Evolutionary conservation across 2,797 vertebrate genomes (phyloP).

Genomic region (Halcyon chelicuti): DNA sequence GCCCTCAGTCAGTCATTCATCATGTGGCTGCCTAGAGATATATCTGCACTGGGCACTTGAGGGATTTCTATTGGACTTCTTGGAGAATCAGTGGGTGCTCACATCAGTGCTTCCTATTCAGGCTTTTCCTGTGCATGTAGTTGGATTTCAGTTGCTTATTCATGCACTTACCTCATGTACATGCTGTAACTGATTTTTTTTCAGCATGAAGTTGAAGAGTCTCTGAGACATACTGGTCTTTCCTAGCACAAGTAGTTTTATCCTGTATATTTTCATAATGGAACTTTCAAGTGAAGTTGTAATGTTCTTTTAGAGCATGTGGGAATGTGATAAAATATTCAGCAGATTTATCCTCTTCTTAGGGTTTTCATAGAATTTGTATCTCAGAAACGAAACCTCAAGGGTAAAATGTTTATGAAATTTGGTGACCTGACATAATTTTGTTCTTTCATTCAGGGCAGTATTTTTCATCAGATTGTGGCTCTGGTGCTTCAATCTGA

Average conservation of each 20-base stretch:
- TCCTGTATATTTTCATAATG: not conserved
- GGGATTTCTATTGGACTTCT: not conserved
- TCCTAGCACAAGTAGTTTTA: not conserved
- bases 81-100: not conserved
- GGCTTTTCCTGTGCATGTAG: not conserved
- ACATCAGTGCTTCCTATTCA: not conserved
- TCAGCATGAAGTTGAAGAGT: not conserved
- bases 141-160: not conserved
- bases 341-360: not conserved
- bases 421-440: not conserved
- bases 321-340: slow-evolving; percentile 36
- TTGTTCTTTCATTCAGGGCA: not conserved
- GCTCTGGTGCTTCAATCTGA: not conserved
- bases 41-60: not conserved
- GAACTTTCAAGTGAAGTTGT: not conserved
- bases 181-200: not conserved
- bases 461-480: not conserved
- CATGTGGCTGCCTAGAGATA: not conserved
- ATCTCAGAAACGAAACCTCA: not conserved
- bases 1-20: not conserved
- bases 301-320: not conserved
- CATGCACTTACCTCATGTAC: not conserved
- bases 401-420: not conserved
- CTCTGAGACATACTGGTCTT: not conserved
- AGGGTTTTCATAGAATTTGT: not conserved